A percentile compares a stretch with the other conserved stretches of the same genome.
Conservation (phyloP, 2,797 vertebrate species). For the Onychomys arenicola region DNA sequence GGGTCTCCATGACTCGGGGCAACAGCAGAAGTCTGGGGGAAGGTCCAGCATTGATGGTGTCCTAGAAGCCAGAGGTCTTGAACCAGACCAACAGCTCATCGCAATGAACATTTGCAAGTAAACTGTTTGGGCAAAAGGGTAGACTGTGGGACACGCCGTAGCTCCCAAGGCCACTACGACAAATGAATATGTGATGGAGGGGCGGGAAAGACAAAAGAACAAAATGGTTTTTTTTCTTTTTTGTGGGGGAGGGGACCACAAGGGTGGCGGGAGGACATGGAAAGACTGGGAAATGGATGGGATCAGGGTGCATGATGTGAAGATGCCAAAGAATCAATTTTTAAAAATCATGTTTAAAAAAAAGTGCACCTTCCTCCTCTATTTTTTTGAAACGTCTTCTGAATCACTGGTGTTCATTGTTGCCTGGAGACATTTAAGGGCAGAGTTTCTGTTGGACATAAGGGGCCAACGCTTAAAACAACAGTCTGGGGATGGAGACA, state of each 20-base stretch:
- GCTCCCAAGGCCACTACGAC: neutral
- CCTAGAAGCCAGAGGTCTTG: neutral
- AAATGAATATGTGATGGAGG: neutral
- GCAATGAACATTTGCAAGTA: neutral
- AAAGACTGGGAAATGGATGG: neutral
- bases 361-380: neutral
- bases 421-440: neutral
- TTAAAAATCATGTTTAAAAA: neutral
- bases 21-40: neutral
- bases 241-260: neutral
- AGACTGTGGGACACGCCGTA: neutral
- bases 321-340: neutral
- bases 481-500: neutral
- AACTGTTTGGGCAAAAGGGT: neutral
- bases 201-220: neutral
- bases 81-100: neutral
- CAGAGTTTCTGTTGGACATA: neutral
- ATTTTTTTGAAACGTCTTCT: neutral
- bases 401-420: slow-evolving; percentile 21
- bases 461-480: neutral
- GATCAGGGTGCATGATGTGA: neutral
- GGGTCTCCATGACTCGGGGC: neutral
- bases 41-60: neutral
- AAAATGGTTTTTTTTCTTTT: neutral
- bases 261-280: neutral